Conservation (phyloP, 2,113 vertebrate species). For the Galemys pyrenaicus region DNA sequence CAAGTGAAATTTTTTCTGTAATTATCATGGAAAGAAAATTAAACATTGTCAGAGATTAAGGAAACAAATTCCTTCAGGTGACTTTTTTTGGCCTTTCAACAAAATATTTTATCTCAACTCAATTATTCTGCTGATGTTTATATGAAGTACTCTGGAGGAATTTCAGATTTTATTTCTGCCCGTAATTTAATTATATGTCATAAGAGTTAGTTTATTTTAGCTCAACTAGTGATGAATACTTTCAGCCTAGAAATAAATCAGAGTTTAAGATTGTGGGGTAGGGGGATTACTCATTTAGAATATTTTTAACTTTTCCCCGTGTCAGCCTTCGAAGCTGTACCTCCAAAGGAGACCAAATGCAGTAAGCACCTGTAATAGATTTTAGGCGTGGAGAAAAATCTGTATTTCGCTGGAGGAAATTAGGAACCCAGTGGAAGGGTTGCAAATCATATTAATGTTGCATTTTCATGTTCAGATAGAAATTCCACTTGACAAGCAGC, state of each 20-base stretch:
- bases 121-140: constrained; percentile 76
- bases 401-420: constrained; percentile 70
- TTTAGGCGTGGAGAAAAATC: constrained; percentile 69
- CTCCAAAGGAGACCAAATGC: constrained; percentile 73
- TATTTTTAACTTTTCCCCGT: constrained; percentile 73
- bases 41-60: constrained; percentile 65
- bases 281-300: constrained; percentile 78
- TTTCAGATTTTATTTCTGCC: constrained; percentile 81
- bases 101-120: constrained; percentile 67
- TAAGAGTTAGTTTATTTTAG: constrained; percentile 83
- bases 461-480: constrained; percentile 81
- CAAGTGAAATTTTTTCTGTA: constrained; percentile 46
- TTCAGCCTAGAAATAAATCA: constrained; percentile 82
- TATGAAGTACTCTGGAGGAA: constrained; percentile 71
- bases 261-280: constrained; percentile 69
- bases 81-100: constrained; percentile 46
- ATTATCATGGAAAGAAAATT: constrained; percentile 70
- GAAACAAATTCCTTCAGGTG: constrained; percentile 65
- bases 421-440: constrained; percentile 66
- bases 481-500: constrained; percentile 80
- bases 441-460: constrained; percentile 69
- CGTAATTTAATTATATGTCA: constrained; percentile 83
- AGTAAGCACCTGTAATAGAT: constrained; percentile 64
- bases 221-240: constrained; percentile 79
- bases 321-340: constrained; percentile 74